Conservation (phyloP, 2,113 vertebrate species). For the Hyla sarda region DNA sequence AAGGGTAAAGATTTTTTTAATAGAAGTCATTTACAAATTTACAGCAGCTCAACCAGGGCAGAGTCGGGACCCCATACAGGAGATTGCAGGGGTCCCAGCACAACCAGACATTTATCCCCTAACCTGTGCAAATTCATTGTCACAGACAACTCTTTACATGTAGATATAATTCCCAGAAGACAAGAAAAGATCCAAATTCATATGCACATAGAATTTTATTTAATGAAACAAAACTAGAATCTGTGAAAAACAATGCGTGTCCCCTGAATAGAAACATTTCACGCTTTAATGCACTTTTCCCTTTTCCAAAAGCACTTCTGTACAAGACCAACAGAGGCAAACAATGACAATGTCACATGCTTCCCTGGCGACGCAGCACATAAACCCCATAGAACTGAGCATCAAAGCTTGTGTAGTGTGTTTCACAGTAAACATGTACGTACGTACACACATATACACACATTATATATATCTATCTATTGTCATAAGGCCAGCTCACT, state of each 20-base stretch:
- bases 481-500: not conserved
- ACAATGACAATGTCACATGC: not conserved
- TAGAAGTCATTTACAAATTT: too few species aligned
- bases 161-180: too few species aligned
- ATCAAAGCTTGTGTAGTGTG: not conserved
- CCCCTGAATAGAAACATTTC: slow-evolving; percentile 12
- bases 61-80: too few species aligned
- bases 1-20: too few species aligned
- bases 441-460: not conserved
- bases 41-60: too few species aligned
- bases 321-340: not conserved
- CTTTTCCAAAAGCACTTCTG: not conserved
- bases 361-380: not conserved
- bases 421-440: not conserved
- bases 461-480: too few species aligned
- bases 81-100: too few species aligned
- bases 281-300: not conserved
- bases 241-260: not conserved
- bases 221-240: not conserved
- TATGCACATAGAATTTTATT: not conserved
- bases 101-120: too few species aligned
- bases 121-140: too few species aligned
- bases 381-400: not conserved
- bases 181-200: not conserved
- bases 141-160: too few species aligned